These are phyloP conservation scores for Megathymus violae DNA, from an alignment of 1,140 invertebrate species.

Conservation along the genomic window DNA sequence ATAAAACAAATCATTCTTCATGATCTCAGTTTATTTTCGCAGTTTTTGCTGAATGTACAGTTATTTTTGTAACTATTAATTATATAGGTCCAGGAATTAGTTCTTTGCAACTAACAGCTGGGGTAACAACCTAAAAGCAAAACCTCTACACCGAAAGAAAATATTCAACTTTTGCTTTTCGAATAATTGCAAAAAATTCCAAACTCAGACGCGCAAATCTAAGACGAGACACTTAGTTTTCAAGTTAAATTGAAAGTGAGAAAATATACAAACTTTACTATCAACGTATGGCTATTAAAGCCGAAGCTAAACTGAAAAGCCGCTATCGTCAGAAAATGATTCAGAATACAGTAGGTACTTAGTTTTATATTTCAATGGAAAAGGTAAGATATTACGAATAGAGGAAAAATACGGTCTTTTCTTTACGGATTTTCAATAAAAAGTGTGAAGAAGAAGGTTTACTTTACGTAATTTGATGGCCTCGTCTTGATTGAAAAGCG, in stretches of 20 bases:
- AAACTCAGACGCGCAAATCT: too few relatives aligned
- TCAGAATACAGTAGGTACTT: not conserved
- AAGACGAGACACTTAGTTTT: too few relatives aligned
- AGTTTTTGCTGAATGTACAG: too few relatives aligned
- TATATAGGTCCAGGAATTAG: too few relatives aligned
- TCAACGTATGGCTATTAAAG: not conserved
- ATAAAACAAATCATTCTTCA: too few relatives aligned
- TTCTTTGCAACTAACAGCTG: too few relatives aligned
- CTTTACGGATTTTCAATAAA: conserved; percentile 1
- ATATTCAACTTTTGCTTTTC: too few relatives aligned
- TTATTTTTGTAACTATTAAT: too few relatives aligned
- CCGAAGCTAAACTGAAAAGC: not conserved
- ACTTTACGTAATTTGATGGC: conserved; percentile 1
- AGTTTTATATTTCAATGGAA: conserved; percentile 2
- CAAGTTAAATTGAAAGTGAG: not conserved
- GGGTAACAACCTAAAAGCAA: too few relatives aligned
- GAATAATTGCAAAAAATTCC: too few relatives aligned
- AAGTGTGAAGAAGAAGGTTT: conserved; percentile 2
- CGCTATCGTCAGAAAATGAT: not conserved
- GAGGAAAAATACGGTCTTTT: not conserved
- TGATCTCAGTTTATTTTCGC: too few relatives aligned
- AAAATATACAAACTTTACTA: not conserved
- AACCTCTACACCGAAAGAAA: too few relatives aligned
- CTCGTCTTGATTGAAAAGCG: not conserved
- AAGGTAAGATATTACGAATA: conserved; percentile 1